phyloP scores from a whole-genome alignment of 1,140 invertebrate species.

The Aphidius ervi region DNA sequence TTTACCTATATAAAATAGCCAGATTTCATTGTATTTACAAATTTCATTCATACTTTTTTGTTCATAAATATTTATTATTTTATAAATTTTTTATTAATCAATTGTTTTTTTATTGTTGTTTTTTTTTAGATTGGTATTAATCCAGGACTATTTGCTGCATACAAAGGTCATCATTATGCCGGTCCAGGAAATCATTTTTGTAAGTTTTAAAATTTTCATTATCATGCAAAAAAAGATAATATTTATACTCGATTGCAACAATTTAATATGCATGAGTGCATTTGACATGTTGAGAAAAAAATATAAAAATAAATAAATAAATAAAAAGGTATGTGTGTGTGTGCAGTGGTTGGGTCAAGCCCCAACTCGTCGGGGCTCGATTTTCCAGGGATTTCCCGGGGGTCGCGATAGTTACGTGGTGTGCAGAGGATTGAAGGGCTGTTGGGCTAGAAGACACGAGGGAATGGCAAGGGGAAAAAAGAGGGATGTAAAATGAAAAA shows the following conservation, averaged over 20 bases:
- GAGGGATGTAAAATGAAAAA: conserved; percentile 3
- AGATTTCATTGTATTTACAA: too few species aligned
- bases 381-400: conserved; percentile 53
- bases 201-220: conserved; percentile 51
- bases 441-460: conserved; percentile 31
- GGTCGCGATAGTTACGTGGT: conserved; percentile 29
- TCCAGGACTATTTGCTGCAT: conserved; percentile 93
- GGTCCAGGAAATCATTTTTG: conserved; percentile 98
- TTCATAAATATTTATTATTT: not conserved
- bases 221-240: conserved; percentile 41
- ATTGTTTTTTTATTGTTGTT: conserved; percentile 18
- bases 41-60: not conserved
- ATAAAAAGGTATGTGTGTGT: not conserved
- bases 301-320: not conserved
- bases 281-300: conserved; percentile 19
- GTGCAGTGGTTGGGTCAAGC: not conserved
- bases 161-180: conserved; percentile 97
- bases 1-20: too few species aligned
- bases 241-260: conserved; percentile 14
- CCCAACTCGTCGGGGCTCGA: conserved; percentile 33
- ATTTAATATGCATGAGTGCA: conserved; percentile 39
- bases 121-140: conserved; percentile 89
- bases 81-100: too few species aligned
- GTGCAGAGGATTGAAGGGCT: conserved; percentile 16
- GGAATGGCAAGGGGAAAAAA: conserved; percentile 24